Evolutionary conservation across 1,140 invertebrate species (phyloP).

Genomic region (Pogonus chalceus): DNA sequence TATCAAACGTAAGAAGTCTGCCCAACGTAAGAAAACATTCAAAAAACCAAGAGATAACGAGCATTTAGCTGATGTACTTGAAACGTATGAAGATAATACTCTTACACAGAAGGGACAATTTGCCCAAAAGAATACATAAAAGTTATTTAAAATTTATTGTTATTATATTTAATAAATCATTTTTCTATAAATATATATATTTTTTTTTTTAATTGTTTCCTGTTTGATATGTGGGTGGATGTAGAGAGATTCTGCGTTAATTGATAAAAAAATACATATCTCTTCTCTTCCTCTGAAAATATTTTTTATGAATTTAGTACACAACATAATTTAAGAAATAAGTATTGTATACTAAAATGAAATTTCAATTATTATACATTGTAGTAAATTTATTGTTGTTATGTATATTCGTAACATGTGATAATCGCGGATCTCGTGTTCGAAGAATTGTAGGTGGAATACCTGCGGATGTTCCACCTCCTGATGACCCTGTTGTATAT

Average conservation of each 20-base stretch:
- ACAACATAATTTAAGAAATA: not conserved
- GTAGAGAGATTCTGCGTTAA: not conserved
- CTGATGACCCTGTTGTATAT: conserved; percentile 49
- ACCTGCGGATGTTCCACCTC: conserved; percentile 42
- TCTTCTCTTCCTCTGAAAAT: too few relatives aligned
- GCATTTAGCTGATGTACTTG: conserved; percentile 71
- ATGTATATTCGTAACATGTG: not conserved
- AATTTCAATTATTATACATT: not conserved
- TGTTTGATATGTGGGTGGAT: not conserved
- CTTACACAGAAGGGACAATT: conserved; percentile 41
- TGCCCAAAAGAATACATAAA: not conserved
- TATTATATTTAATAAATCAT: not conserved
- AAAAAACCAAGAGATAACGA: conserved; percentile 80
- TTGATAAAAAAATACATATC: not conserved
- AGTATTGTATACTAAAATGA: not conserved
- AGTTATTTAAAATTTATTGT: not conserved
- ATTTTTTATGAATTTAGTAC: too few relatives aligned
- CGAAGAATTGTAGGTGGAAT: conserved; percentile 49
- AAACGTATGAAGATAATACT: conserved; percentile 66
- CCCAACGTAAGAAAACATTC: conserved; percentile 58
- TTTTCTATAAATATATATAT: too few relatives aligned
- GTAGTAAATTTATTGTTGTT: not conserved
- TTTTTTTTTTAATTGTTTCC: too few relatives aligned
- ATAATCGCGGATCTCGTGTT: conserved; percentile 22
- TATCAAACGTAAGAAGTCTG: conserved; percentile 62